These are phyloP conservation scores for Drosophila birchii DNA, from an alignment of 2,888 invertebrate species.

Conservation along the genomic window DNA sequence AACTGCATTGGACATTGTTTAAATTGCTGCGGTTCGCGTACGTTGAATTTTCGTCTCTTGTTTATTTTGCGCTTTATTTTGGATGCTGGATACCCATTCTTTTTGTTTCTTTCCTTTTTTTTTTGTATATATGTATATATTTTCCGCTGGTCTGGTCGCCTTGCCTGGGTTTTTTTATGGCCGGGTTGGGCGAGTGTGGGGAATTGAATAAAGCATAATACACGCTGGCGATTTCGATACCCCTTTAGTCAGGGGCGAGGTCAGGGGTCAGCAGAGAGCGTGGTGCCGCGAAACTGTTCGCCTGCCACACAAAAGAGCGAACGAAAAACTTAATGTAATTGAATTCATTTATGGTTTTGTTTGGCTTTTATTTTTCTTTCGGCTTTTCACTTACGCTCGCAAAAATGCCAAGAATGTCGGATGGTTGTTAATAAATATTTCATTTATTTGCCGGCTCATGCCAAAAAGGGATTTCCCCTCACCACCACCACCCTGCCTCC, in stretches of 20 bases:
- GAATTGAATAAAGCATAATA: conserved; percentile 64
- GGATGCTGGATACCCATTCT: conserved; percentile 27
- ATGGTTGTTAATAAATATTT: conserved; percentile 76
- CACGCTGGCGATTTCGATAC: conserved; percentile 49
- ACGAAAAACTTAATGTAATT: conserved; percentile 76
- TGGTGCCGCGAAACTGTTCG: conserved; percentile 12
- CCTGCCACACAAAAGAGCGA: conserved; percentile 36
- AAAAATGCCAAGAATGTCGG: conserved; percentile 71
- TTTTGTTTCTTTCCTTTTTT: conserved; percentile 30
- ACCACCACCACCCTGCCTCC: neutral
- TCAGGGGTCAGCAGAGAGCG: conserved; percentile 36
- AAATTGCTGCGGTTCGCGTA: conserved; percentile 76
- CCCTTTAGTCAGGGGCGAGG: conserved; percentile 34
- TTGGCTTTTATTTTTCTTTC: conserved; percentile 62
- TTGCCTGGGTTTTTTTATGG: conserved; percentile 53
- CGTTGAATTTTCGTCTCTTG: conserved; percentile 68
- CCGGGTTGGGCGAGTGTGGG: conserved; percentile 37
- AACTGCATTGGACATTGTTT: conserved; percentile 77
- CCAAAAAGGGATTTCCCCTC: conserved; percentile 39
- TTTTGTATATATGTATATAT: conserved; percentile 14
- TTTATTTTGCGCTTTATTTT: conserved; percentile 71
- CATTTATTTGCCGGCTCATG: conserved; percentile 70
- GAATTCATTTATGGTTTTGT: conserved; percentile 79
- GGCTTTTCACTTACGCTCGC: conserved; percentile 64
- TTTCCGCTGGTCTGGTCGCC: conserved; percentile 30